phyloP scores from a whole-genome alignment of 2,113 vertebrate genomes.

The Ascaphus truei region DNA sequence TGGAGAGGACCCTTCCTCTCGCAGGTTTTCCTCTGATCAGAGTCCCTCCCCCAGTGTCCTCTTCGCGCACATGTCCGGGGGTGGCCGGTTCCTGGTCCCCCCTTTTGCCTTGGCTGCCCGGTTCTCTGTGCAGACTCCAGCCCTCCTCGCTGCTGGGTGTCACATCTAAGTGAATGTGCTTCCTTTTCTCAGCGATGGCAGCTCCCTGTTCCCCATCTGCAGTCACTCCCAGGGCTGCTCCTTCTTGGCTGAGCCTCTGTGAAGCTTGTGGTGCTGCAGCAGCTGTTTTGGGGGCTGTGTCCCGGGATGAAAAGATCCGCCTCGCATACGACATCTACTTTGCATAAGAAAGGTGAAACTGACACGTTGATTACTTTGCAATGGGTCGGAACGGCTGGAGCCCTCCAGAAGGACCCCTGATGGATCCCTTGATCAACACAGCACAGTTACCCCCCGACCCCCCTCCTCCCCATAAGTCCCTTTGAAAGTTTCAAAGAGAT shows the following conservation, averaged over 20 bases:
- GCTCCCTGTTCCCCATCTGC: not conserved
- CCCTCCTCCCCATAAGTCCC: conserved; percentile 26
- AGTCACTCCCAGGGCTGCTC: conserved; percentile 13
- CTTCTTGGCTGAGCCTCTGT: conserved; percentile 20
- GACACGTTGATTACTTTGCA: conserved; percentile 84
- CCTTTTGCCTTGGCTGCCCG: not conserved
- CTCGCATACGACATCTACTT: conserved; percentile 79
- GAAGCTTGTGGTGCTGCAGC: conserved; percentile 38
- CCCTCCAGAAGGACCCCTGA: conserved; percentile 59
- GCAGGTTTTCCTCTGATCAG: not conserved
- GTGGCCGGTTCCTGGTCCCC: not conserved
- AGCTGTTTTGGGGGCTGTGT: conserved; percentile 37
- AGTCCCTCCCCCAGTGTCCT: not conserved
- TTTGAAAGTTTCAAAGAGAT: conserved; percentile 43
- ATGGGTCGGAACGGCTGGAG: conserved; percentile 75
- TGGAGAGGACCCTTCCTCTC: not conserved
- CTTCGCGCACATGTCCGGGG: not conserved
- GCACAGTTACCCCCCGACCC: conserved; percentile 53
- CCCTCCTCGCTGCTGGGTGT: not conserved
- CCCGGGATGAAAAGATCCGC: conserved; percentile 64
- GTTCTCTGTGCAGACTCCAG: not conserved
- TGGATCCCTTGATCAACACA: conserved; percentile 54
- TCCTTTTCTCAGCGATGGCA: not conserved
- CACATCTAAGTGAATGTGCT: conserved; percentile 5
- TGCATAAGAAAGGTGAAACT: conserved; percentile 89